phyloP scores from a whole-genome alignment of 2,113 vertebrate genomes.

The Phoxinus phoxinus region DNA sequence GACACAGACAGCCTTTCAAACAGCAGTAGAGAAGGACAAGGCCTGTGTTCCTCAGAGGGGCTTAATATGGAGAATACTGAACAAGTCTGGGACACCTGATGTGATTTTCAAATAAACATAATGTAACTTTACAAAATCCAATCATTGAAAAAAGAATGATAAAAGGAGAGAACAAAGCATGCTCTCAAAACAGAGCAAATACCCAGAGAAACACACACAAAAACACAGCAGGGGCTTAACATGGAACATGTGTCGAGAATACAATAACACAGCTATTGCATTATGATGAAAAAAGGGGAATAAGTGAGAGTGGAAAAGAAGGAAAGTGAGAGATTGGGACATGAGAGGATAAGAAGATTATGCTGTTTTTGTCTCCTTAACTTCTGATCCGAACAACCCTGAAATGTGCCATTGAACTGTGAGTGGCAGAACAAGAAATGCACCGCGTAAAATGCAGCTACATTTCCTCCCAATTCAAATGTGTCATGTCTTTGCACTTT shows the following conservation, averaged over 20 bases:
- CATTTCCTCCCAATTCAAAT: neutral
- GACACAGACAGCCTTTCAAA: slow-evolving; percentile 9
- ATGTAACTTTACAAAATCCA: neutral
- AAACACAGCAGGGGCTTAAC: neutral
- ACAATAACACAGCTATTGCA: neutral
- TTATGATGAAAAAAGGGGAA: neutral
- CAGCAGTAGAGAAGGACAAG: neutral
- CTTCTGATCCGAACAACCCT: neutral
- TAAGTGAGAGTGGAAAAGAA: slow-evolving; percentile 1
- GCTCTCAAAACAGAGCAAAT: neutral
- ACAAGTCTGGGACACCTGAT: neutral
- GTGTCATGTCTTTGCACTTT: neutral
- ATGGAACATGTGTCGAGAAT: neutral
- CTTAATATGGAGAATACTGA: slow-evolving; percentile 1
- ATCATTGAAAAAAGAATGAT: neutral
- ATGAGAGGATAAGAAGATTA: neutral
- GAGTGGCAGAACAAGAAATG: neutral
- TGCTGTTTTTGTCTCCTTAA: neutral
- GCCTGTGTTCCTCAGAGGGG: neutral
- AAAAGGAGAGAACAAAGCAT: neutral
- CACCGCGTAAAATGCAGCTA: neutral
- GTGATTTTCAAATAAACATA: neutral
- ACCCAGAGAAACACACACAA: neutral
- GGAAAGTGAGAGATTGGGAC: neutral
- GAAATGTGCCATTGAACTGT: neutral